These are phyloP conservation scores for Brachypodius melanocephalos DNA, from an alignment of 2,113 vertebrate species.

Conservation along the genomic window DNA sequence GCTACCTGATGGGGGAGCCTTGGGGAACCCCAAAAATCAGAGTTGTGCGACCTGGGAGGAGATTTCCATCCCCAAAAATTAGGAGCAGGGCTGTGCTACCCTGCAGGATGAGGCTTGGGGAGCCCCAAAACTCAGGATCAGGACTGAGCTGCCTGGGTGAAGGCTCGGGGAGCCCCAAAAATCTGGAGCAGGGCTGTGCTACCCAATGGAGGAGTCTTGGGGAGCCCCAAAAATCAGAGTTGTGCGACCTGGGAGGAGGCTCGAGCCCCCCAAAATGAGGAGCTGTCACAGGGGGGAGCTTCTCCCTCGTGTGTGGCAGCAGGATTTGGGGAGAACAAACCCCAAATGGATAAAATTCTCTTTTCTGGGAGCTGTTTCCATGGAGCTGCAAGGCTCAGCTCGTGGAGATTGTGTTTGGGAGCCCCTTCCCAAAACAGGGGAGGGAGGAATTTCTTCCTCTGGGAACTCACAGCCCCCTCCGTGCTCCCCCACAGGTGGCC, in stretches of 20 bases:
- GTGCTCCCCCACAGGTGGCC: slow-evolving; percentile 78
- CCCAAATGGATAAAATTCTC: fast-evolving
- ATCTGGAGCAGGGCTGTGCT: fast-evolving
- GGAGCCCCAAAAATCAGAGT: not conserved
- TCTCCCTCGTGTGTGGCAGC: not conserved
- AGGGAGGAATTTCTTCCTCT: not conserved
- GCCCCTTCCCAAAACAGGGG: not conserved
- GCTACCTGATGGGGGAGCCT: not conserved
- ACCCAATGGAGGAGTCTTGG: fast-evolving
- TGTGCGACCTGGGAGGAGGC: not conserved
- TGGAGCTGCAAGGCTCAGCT: not conserved
- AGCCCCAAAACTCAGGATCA: not conserved
- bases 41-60: too few species aligned
- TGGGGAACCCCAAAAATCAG: not conserved
- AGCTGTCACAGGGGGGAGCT: not conserved
- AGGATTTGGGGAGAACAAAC: not conserved
- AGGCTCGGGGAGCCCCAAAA: not conserved
- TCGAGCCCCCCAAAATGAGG: not conserved
- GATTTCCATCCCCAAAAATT: too few species aligned
- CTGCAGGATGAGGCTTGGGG: fast-evolving
- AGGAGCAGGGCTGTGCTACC: not conserved
- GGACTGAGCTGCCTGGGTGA: too few species aligned
- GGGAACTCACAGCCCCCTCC: not conserved
- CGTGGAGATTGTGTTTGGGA: fast-evolving
- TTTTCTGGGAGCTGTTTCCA: not conserved